phyloP scores from a whole-genome alignment of 2,888 invertebrate species.

The Liposcelis brunnea region DNA sequence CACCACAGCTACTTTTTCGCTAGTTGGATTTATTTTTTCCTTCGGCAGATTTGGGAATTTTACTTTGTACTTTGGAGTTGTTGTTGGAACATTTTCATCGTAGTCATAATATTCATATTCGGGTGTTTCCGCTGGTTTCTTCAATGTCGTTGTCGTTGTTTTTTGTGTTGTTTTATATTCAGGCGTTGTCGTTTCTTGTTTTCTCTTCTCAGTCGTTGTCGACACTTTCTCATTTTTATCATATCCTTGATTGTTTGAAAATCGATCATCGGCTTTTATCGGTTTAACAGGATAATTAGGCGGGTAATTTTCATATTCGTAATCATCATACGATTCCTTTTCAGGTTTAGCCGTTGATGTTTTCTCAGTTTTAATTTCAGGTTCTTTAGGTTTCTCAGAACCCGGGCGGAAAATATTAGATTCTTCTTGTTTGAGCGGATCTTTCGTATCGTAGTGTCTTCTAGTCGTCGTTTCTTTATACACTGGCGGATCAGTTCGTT shows the following conservation, averaged over 20 bases:
- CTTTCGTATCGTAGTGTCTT: slow-evolving; percentile 1
- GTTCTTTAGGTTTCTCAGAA: background rate
- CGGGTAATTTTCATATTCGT: slow-evolving; percentile 23
- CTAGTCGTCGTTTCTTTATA: slow-evolving; percentile 17
- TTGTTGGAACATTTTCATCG: slow-evolving; percentile 16
- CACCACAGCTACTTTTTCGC: slow-evolving; percentile 5
- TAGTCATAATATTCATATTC: slow-evolving; percentile 16
- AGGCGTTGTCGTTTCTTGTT: background rate
- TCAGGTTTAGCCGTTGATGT: slow-evolving; percentile 23
- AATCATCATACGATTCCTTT: slow-evolving; percentile 28
- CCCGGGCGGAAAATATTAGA: background rate
- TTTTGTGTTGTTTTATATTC: slow-evolving; percentile 9
- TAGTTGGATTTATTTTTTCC: slow-evolving; percentile 15
- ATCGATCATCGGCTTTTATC: slow-evolving; percentile 15
- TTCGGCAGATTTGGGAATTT: background rate
- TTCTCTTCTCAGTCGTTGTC: slow-evolving; percentile 9
- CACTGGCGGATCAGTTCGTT: slow-evolving; percentile 9
- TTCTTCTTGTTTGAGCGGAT: too few relatives aligned
- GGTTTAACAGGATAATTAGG: slow-evolving; percentile 15
- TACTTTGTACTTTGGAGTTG: slow-evolving; percentile 14
- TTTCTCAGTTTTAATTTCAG: background rate
- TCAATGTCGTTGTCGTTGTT: slow-evolving; percentile 12
- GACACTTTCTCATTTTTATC: slow-evolving; percentile 5
- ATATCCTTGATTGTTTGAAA: slow-evolving; percentile 16
- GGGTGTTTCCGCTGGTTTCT: slow-evolving; percentile 10